These are phyloP conservation scores for Antheraea mylitta DNA, from an alignment of 1,140 invertebrate species.

Conservation along the genomic window DNA sequence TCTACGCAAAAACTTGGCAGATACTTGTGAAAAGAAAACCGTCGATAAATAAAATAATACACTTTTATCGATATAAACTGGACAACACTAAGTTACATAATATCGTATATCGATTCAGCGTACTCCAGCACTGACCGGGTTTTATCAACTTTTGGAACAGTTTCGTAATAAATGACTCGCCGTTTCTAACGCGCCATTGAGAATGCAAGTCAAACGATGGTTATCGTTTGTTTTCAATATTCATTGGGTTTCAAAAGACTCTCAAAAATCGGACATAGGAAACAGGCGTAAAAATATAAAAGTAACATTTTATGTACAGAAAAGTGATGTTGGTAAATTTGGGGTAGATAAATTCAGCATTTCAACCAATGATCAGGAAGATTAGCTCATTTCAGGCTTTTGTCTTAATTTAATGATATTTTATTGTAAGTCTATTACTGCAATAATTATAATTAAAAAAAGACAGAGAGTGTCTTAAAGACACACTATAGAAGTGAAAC, in stretches of 20 bases:
- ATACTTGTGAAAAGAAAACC: too few species aligned
- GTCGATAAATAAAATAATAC: background rate
- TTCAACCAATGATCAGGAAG: too few species aligned
- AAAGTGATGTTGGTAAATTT: too few species aligned
- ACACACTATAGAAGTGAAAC: too few species aligned
- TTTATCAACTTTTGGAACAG: constrained; percentile 16
- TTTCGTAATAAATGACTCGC: constrained; percentile 13
- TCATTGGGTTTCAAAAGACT: background rate
- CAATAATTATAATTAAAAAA: too few species aligned
- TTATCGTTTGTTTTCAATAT: constrained; percentile 1
- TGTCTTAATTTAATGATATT: too few species aligned
- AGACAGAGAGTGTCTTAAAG: too few species aligned
- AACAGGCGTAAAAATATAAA: background rate
- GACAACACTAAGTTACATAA: background rate
- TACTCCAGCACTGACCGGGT: constrained; percentile 12
- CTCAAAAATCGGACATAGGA: background rate
- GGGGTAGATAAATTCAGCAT: too few species aligned
- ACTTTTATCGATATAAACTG: background rate
- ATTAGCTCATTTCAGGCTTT: too few species aligned
- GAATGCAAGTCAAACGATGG: background rate
- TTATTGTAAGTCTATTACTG: too few species aligned
- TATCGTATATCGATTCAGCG: constrained; percentile 11
- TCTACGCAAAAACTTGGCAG: too few species aligned
- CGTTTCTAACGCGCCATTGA: constrained; percentile 1
- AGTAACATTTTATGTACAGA: too few species aligned